Percentiles rank a stretch among this genome's conserved stretches.
phyloP scores from a whole-genome alignment of 2,888 invertebrate species.

The Leucophora obtusa region DNA sequence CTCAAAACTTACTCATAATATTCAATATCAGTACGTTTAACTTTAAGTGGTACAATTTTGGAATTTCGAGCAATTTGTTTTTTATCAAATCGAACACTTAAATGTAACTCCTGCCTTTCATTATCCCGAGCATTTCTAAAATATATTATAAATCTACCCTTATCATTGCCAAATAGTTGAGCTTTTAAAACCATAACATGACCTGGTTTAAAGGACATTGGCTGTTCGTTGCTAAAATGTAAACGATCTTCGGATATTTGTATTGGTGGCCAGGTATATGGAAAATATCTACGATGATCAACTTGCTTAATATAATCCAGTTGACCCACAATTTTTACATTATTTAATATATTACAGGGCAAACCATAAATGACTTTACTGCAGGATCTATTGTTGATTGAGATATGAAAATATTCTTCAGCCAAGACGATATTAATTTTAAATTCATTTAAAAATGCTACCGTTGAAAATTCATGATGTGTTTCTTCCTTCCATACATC shows the following conservation, averaged over 20 bases:
- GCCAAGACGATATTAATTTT: slow-evolving; percentile 32
- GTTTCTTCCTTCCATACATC: slow-evolving; percentile 22
- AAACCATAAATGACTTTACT: background rate
- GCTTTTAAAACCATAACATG: slow-evolving; percentile 22
- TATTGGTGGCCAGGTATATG: slow-evolving; percentile 32
- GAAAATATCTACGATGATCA: slow-evolving; percentile 51
- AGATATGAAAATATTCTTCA: slow-evolving; percentile 22
- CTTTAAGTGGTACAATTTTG: slow-evolving; percentile 7
- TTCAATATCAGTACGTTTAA: slow-evolving; percentile 6
- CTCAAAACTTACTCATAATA: slow-evolving; percentile 5
- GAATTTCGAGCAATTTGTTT: slow-evolving; percentile 25
- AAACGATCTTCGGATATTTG: slow-evolving; percentile 21
- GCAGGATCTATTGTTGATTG: slow-evolving; percentile 8
- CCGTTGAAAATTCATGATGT: background rate
- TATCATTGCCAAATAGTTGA: slow-evolving; percentile 25
- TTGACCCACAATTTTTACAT: slow-evolving; percentile 29
- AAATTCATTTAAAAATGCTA: slow-evolving; percentile 4
- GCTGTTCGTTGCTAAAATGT: slow-evolving; percentile 39
- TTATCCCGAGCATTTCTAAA: slow-evolving; percentile 28
- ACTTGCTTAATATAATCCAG: slow-evolving; percentile 39
- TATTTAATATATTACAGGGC: background rate
- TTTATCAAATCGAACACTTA: slow-evolving; percentile 31
- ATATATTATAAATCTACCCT: slow-evolving; percentile 22
- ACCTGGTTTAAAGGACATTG: slow-evolving; percentile 32
- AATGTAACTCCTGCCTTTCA: slow-evolving; percentile 21